Conservation (phyloP, 2,888 invertebrate genomes). For the Apodemia hepburni region DNA sequence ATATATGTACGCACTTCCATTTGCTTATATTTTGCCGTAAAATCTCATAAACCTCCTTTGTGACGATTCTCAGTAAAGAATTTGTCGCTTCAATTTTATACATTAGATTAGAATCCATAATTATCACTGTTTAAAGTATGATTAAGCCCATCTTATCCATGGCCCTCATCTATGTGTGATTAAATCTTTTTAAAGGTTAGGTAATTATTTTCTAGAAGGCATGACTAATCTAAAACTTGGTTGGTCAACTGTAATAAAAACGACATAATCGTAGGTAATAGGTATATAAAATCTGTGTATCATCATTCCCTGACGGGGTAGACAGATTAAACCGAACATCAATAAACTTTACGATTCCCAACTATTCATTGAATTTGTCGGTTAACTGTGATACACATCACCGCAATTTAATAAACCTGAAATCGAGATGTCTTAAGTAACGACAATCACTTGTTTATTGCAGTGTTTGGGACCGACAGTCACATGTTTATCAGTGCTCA, state of each 20-base stretch:
- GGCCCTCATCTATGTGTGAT: neutral
- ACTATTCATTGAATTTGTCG: neutral
- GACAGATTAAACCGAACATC: too few relatives aligned
- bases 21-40: slow-evolving; percentile 4
- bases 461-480: too few relatives aligned
- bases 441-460: too few relatives aligned
- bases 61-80: neutral
- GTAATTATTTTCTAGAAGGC: neutral
- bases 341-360: neutral
- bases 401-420: neutral
- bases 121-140: too few relatives aligned
- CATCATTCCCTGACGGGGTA: too few relatives aligned
- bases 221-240: neutral
- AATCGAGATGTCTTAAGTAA: too few relatives aligned
- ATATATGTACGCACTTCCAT: slow-evolving; percentile 5
- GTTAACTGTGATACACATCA: neutral
- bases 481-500: too few relatives aligned
- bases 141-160: too few relatives aligned
- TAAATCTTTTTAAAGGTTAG: neutral
- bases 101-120: too few relatives aligned
- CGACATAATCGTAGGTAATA: too few relatives aligned
- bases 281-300: too few relatives aligned
- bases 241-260: neutral
- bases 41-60: neutral
- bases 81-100: neutral